Evolutionary conservation across 1,140 invertebrate genomes (phyloP).

Genomic region (Drosophila ananassae): DNA sequence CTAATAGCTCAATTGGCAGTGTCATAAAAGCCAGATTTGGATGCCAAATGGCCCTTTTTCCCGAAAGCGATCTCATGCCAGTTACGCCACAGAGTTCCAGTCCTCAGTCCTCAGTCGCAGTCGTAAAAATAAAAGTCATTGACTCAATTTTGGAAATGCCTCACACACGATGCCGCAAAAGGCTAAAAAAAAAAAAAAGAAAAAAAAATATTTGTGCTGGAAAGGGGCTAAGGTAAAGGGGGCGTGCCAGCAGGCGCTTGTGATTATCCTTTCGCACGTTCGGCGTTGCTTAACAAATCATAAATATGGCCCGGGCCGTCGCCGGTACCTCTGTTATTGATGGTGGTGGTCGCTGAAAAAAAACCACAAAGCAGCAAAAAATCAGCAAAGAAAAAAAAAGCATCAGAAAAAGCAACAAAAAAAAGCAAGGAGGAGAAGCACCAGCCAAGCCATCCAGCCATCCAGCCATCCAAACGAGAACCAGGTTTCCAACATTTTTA

Average conservation of each 20-base stretch:
- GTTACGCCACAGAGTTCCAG: not conserved
- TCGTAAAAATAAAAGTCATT: conserved; percentile 81
- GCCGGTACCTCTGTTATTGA: conserved; percentile 70
- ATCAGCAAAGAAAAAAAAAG: conserved; percentile 5
- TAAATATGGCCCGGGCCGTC: conserved; percentile 68
- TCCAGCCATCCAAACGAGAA: conserved; percentile 19
- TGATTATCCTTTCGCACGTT: conserved; percentile 82
- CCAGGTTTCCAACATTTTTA: conserved; percentile 70
- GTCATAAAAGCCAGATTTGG: conserved; percentile 50
- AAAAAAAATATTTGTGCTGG: not conserved
- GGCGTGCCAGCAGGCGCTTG: conserved; percentile 78
- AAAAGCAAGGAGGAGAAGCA: conserved; percentile 1
- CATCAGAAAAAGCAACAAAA: not conserved
- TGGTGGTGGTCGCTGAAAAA: conserved; percentile 68
- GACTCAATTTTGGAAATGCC: conserved; percentile 81
- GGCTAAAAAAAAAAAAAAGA: not conserved
- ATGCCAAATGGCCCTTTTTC: conserved; percentile 5
- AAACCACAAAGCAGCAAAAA: conserved; percentile 31
- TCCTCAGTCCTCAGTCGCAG: conserved; percentile 3
- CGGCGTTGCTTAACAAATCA: conserved; percentile 81
- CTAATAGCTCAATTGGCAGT: conserved; percentile 76
- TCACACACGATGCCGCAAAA: conserved; percentile 64
- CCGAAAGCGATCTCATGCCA: not conserved
- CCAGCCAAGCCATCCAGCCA: not conserved
- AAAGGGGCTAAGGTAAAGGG: conserved; percentile 26